Percentiles rank a stretch among this genome's conserved stretches.
These are phyloP conservation scores for Microctonus hyperodae DNA, from an alignment of 2,888 invertebrate genomes.

Conservation along the genomic window DNA sequence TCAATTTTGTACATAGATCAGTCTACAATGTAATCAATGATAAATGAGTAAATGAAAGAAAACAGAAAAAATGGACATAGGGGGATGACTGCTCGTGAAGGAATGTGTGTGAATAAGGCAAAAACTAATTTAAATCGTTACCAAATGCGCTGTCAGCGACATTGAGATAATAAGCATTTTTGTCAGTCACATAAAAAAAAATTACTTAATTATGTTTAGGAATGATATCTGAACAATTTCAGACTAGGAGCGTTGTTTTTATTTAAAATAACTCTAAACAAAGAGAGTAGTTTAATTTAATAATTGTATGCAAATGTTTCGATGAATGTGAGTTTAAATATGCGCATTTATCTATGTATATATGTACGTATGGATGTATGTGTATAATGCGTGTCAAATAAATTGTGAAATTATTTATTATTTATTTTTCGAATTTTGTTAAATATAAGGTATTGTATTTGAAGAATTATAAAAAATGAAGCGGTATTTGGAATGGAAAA, in stretches of 20 bases:
- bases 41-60: slow-evolving; percentile 8
- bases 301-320: not conserved
- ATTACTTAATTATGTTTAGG: not conserved
- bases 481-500: not conserved
- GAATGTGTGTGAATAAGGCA: slow-evolving; percentile 31
- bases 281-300: not conserved
- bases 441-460: slow-evolving; percentile 3
- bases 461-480: slow-evolving; percentile 13
- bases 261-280: not conserved
- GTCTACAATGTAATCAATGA: not conserved
- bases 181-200: not conserved
- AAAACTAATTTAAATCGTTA: slow-evolving; percentile 57
- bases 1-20: not conserved
- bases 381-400: slow-evolving; percentile 47
- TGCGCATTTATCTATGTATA: not conserved
- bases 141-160: slow-evolving; percentile 53
- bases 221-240: not conserved
- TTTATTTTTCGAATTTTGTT: slow-evolving; percentile 27
- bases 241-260: not conserved
- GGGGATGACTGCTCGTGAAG: slow-evolving; percentile 37
- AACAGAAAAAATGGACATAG: slow-evolving; percentile 25
- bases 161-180: slow-evolving; percentile 28
- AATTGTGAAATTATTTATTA: slow-evolving; percentile 29
- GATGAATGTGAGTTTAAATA: too few relatives aligned
- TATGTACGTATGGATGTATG: not conserved